These are phyloP conservation scores for Eptatretus atami DNA, from an alignment of 2,797 vertebrate genomes.

Conservation along the genomic window DNA sequence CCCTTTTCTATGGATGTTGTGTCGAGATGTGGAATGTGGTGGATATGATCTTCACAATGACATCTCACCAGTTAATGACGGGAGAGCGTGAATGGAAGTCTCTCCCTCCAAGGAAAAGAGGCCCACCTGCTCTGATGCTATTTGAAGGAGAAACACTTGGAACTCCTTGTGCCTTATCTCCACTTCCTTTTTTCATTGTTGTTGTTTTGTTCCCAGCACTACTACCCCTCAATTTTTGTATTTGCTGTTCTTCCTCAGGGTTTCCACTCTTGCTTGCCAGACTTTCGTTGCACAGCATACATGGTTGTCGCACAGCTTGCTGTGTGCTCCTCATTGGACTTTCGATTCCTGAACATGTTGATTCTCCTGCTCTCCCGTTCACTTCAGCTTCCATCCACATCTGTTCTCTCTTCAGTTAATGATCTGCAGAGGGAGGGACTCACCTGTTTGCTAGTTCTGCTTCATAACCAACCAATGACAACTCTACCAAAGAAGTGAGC, in stretches of 20 bases:
- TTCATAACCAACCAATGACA: constrained; percentile 49
- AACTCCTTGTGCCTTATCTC: too few relatives aligned
- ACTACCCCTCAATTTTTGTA: constrained; percentile 4
- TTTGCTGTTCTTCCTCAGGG: constrained; percentile 23
- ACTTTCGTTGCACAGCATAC: constrained; percentile 58
- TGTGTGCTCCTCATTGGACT: constrained; percentile 43
- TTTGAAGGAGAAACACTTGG: too few relatives aligned
- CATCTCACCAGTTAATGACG: too few relatives aligned
- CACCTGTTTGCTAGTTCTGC: constrained; percentile 38
- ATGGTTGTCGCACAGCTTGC: constrained; percentile 66
- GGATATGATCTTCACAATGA: too few relatives aligned
- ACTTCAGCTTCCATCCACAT: constrained; percentile 19
- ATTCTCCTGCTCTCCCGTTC: constrained; percentile 33
- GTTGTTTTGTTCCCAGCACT: not conserved
- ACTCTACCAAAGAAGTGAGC: constrained; percentile 35
- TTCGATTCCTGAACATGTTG: constrained; percentile 27
- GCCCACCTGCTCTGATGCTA: too few relatives aligned
- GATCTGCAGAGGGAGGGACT: constrained; percentile 31
- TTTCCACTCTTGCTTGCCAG: constrained; percentile 35
- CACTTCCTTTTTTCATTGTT: too few relatives aligned
- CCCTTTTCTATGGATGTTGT: too few relatives aligned
- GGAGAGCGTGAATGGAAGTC: too few relatives aligned
- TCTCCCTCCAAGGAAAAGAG: too few relatives aligned
- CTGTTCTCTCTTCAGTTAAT: not conserved
- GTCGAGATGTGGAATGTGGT: too few relatives aligned